phyloP scores from a whole-genome alignment of 2,888 invertebrate species.

The Calameuta idolon region DNA sequence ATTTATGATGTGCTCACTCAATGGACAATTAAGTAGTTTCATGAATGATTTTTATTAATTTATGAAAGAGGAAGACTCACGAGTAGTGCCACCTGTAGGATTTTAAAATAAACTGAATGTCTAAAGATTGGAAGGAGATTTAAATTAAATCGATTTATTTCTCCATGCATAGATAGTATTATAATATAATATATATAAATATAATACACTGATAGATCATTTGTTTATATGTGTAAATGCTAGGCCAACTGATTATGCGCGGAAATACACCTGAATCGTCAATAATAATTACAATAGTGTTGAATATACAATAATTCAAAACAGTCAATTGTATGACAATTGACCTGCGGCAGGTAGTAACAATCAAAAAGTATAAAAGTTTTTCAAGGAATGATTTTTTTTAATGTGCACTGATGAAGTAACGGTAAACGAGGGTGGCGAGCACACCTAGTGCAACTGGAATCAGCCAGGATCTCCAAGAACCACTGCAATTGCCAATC shows the following conservation, averaged over 20 bases:
- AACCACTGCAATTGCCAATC: conserved; percentile 65
- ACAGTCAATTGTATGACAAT: conserved; percentile 36
- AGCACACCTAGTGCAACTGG: conserved; percentile 67
- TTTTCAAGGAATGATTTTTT: conserved; percentile 27
- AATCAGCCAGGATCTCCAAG: conserved; percentile 69
- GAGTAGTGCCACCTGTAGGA: neutral
- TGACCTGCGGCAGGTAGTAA: conserved; percentile 21
- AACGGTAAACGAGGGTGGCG: conserved; percentile 67
- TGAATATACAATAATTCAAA: conserved; percentile 29
- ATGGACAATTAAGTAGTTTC: neutral
- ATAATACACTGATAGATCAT: conserved; percentile 9
- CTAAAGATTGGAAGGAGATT: neutral
- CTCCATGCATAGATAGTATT: conserved; percentile 6
- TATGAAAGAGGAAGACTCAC: neutral
- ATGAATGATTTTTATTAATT: neutral
- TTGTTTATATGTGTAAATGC: conserved; percentile 28
- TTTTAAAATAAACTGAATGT: neutral
- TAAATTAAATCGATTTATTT: conserved; percentile 10
- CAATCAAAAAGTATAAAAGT: conserved; percentile 27
- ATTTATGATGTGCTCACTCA: neutral
- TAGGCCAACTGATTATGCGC: conserved; percentile 31
- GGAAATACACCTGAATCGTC: conserved; percentile 18
- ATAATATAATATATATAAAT: conserved; percentile 4
- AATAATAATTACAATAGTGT: conserved; percentile 33
- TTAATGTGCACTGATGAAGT: conserved; percentile 62